Evolutionary conservation across 2,888 invertebrate genomes (phyloP).

Genomic region (Beris chalybata): DNA sequence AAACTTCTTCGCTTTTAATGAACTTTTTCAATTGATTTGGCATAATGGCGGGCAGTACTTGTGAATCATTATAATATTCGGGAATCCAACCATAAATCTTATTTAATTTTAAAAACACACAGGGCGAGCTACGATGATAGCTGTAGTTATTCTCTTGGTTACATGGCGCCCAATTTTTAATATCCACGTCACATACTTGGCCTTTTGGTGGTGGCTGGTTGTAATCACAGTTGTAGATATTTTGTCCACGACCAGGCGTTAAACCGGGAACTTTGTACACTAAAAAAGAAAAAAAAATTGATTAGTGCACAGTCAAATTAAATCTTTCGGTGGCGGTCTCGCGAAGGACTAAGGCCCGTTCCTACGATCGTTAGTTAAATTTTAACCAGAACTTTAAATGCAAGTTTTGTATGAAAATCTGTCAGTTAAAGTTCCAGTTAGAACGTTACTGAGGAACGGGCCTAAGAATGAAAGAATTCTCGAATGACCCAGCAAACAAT

Average conservation of each 20-base stretch:
- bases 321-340: not conserved
- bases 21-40: slow-evolving; percentile 70
- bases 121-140: slow-evolving; percentile 89
- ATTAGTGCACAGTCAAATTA: not conserved
- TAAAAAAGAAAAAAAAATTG: slow-evolving; percentile 48
- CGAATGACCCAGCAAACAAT: too few species aligned
- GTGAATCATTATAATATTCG: slow-evolving; percentile 73
- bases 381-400: too few species aligned
- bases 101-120: slow-evolving; percentile 93
- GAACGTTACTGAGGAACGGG: too few species aligned
- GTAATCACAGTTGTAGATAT: slow-evolving; percentile 76
- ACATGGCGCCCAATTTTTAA: slow-evolving; percentile 79
- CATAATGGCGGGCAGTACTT: slow-evolving; percentile 72
- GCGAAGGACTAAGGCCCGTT: too few species aligned
- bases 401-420: too few species aligned
- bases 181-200: slow-evolving; percentile 86
- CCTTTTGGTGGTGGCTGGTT: slow-evolving; percentile 69
- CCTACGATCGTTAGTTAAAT: too few species aligned
- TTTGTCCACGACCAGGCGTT: slow-evolving; percentile 72
- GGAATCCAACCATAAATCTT: slow-evolving; percentile 93
- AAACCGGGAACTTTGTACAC: slow-evolving; percentile 74
- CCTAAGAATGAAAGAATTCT: too few species aligned
- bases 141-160: slow-evolving; percentile 82
- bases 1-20: slow-evolving; percentile 59
- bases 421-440: too few species aligned